phyloP scores from a whole-genome alignment of 2,888 invertebrate species.

The Allacma fusca region DNA sequence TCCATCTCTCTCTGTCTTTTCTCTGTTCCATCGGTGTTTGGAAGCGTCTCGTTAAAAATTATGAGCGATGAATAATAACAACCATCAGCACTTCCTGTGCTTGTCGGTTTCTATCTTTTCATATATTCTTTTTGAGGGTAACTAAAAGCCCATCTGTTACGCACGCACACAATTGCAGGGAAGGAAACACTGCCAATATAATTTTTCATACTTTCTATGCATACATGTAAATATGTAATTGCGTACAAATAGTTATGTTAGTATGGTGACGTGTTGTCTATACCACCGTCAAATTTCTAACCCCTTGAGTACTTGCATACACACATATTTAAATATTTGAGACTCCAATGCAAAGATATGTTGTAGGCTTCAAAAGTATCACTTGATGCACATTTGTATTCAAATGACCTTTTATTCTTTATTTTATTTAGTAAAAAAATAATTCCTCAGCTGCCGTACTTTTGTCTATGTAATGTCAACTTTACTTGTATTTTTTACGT shows the following conservation, averaged over 20 bases:
- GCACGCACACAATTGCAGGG: neutral
- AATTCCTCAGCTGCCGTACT: slow-evolving; percentile 12
- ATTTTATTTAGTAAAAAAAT: neutral
- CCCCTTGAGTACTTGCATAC: neutral
- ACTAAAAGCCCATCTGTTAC: neutral
- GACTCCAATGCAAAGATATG: too few species aligned
- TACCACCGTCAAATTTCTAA: neutral
- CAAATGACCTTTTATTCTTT: neutral
- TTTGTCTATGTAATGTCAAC: slow-evolving; percentile 16
- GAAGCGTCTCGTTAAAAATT: slow-evolving; percentile 53
- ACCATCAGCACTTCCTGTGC: slow-evolving; percentile 51
- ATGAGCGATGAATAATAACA: slow-evolving; percentile 53
- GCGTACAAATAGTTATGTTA: slow-evolving; percentile 3
- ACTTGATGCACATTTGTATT: neutral
- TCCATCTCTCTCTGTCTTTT: slow-evolving; percentile 9
- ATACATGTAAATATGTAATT: neutral
- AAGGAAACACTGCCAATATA: slow-evolving; percentile 8
- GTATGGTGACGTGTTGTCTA: neutral
- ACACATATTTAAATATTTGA: too few species aligned
- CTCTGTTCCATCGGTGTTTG: slow-evolving; percentile 22
- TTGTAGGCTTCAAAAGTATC: too few species aligned
- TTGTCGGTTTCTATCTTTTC: slow-evolving; percentile 20
- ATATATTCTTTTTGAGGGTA: neutral
- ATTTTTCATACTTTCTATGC: neutral
- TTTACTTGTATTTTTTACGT: neutral